A percentile compares a stretch with the other conserved stretches of the same genome.
phyloP scores from a whole-genome alignment of 1,140 invertebrate genomes.

The Eupristina koningsbergeri region DNA sequence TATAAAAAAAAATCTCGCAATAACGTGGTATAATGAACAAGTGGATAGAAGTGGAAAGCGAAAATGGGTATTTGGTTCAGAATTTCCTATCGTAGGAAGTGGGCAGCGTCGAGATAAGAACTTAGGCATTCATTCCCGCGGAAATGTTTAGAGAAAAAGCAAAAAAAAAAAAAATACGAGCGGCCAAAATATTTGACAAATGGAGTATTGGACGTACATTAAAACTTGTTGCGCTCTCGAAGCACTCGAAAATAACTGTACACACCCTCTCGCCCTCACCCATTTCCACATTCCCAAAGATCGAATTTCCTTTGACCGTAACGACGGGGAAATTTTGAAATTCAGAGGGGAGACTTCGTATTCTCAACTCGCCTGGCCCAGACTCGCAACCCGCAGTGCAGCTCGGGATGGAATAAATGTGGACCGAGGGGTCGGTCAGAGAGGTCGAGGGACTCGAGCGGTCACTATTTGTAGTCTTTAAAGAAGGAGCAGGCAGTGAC shows the following conservation, averaged over 20 bases:
- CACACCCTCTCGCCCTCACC: no score
- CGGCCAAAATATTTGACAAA: slow-evolving; percentile 30
- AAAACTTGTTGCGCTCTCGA: slow-evolving; percentile 36
- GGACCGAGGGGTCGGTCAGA: slow-evolving; percentile 2
- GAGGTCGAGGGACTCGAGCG: background rate
- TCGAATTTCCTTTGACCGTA: slow-evolving; percentile 50
- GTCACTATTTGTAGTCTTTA: slow-evolving; percentile 37
- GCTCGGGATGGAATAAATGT: background rate
- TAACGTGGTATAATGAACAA: no score
- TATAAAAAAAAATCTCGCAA: no score
- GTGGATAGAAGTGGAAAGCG: no score
- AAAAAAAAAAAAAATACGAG: background rate
- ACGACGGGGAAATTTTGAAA: slow-evolving; percentile 13
- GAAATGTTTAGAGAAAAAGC: no score
- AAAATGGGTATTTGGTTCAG: no score
- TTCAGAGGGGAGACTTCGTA: no score
- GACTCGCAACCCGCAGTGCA: background rate
- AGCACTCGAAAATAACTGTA: slow-evolving; percentile 26
- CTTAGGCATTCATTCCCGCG: no score
- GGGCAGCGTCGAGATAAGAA: no score
- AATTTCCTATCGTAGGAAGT: no score
- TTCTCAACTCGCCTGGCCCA: background rate
- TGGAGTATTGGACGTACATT: slow-evolving; percentile 27
- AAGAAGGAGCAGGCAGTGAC: background rate
- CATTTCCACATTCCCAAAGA: background rate